Evolutionary conservation across 2,797 vertebrate species (phyloP).

Genomic region (Chelonia mydas): DNA sequence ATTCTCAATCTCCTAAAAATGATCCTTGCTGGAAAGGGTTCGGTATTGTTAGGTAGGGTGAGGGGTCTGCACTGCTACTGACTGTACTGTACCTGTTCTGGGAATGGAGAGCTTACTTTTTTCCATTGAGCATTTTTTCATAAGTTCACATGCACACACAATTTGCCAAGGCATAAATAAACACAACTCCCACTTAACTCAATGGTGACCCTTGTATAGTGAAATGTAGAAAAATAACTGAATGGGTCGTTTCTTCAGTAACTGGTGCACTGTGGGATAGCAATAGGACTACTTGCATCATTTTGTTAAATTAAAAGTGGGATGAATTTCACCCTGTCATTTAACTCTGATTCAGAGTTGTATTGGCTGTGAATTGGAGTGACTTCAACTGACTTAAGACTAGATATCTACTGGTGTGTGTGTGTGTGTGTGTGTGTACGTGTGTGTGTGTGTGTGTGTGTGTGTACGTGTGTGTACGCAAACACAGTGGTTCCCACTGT

Average conservation of each 20-base stretch:
- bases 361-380: neutral
- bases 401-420: neutral
- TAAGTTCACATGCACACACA: neutral
- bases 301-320: neutral
- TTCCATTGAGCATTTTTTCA: neutral
- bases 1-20: neutral
- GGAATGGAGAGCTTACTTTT: neutral
- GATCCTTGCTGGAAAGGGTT: neutral
- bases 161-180: neutral
- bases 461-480: neutral
- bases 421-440: too few species aligned
- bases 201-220: neutral
- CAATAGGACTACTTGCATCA: neutral
- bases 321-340: neutral
- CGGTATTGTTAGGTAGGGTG: accelerated
- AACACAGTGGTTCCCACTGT: neutral
- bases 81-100: neutral
- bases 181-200: neutral
- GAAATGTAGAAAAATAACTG: neutral
- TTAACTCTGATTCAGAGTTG: neutral
- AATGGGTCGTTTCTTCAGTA: neutral
- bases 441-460: too few species aligned
- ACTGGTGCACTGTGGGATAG: neutral
- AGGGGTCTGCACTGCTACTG: neutral
- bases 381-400: neutral